Conservation (phyloP, 2,888 invertebrate species). For the Luperina testacea region DNA sequence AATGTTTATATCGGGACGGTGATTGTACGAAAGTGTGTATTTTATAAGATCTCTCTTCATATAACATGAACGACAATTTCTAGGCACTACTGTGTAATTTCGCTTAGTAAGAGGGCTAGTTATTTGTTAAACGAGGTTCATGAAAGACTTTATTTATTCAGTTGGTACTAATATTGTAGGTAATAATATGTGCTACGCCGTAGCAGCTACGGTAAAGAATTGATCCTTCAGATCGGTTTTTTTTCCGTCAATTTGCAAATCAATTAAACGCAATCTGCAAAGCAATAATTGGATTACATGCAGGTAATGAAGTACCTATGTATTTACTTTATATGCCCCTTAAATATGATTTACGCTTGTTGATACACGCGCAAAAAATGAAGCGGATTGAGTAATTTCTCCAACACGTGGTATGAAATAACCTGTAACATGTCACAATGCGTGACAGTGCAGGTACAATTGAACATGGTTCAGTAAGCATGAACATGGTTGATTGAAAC, state of each 20-base stretch:
- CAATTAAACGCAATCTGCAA: neutral
- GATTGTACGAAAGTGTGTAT: constrained; percentile 56
- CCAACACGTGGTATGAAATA: neutral
- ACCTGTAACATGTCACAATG: neutral
- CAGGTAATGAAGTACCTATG: neutral
- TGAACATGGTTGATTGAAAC: too few species aligned
- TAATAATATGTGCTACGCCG: neutral
- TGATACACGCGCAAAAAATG: neutral
- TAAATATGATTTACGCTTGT: neutral
- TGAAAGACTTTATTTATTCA: constrained; percentile 24
- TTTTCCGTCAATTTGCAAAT: neutral
- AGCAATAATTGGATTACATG: neutral
- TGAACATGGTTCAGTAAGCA: neutral
- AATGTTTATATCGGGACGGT: constrained; percentile 60
- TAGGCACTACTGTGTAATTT: constrained; percentile 38
- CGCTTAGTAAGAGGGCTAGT: constrained; percentile 15
- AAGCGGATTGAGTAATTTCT: neutral
- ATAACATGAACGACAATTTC: constrained; percentile 35
- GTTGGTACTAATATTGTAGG: neutral
- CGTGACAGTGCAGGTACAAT: neutral
- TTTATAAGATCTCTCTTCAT: constrained; percentile 50
- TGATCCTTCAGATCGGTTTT: neutral
- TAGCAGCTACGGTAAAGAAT: neutral
- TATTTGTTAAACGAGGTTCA: constrained; percentile 10
- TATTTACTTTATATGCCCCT: neutral